Base-by-base conservation (phyloP, 2,888 invertebrate species). In the Dromius quadrimaculatus region DNA sequence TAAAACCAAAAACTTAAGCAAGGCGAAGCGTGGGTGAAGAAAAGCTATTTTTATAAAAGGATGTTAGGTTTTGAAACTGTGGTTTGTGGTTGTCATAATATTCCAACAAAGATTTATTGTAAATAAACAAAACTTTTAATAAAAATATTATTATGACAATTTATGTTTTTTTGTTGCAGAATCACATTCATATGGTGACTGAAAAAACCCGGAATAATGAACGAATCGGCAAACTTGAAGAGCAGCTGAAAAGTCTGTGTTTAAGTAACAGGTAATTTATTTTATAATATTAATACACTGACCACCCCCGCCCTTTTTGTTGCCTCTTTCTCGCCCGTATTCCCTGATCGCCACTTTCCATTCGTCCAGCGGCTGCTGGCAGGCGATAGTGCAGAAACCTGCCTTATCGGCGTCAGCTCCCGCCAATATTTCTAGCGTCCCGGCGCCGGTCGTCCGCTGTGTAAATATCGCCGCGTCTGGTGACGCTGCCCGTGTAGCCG, bases 141-240 rank as follows among this genome's bases (percentile, higher is more conserved):
- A 5, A 3, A 13, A 3, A 36, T 11, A 36, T 36, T 11, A 36
- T 2, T 36, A 2, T 36, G 36, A 36, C 36, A 36, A n/a, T n/a
- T n/a, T n/a, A n/a, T n/a, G n/a, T n/a, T n/a, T n/a, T n/a, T 82
- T 81, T 74, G 64, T 81, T 81, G 11, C 84, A 91, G 90, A 87
- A 87, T 77, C 87, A 89, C 76, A 83, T 90, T 71, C 89, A 90
- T 77, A 83, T 89, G 78, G 84, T 88, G 72, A 81, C 85, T 13
- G 90, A 91, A 78, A 88, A 88, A 78, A 87, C 88, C 74, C 87
- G 88, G 74, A 87, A 88, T 79, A 87, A 88, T 81, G 90, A 90
- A 78, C 87, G 90, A 28, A 85, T 91, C 54, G 81, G 83, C 23
- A 90, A 90, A 79, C 81, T 91, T 62, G 91, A 91, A 78, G 89